phyloP scores from a whole-genome alignment of 1,140 invertebrate genomes.

The Leptinotarsa texana region DNA sequence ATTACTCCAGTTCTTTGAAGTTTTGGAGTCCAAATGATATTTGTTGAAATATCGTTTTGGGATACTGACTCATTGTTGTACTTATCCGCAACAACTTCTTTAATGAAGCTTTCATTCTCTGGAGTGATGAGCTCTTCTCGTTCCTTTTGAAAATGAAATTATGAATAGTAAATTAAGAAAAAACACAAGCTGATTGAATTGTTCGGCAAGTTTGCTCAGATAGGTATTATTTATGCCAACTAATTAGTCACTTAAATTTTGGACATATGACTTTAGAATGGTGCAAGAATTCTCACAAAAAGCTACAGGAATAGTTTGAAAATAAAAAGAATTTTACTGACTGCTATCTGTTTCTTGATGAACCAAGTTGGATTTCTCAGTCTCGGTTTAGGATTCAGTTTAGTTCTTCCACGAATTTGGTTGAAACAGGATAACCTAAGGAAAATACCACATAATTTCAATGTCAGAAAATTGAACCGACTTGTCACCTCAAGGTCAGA shows the following conservation, averaged over 20 bases:
- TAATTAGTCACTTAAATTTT: no score
- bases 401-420: conserved; percentile 44
- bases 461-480: conserved; percentile 4
- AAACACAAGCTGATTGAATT: no score
- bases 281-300: no score
- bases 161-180: no score
- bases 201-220: no score
- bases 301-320: no score
- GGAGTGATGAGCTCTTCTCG: conserved; percentile 72
- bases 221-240: no score
- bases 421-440: conserved; percentile 34
- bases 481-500: conserved; percentile 39
- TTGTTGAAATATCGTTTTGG: conserved; percentile 59
- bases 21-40: conserved; percentile 66
- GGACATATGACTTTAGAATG: no score
- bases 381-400: conserved; percentile 54
- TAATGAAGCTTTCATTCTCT: conserved; percentile 82
- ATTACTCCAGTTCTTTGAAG: conserved; percentile 82
- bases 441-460: conserved; percentile 8
- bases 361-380: conserved; percentile 64
- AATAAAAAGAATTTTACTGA: conserved; percentile 49
- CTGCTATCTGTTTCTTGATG: conserved; percentile 58
- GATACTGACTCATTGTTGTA: conserved; percentile 56
- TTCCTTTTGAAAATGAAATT: conserved; percentile 57
- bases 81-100: conserved; percentile 72